Conservation (phyloP, 2,797 vertebrate genomes). For the Steatocranus sp. region DNA sequence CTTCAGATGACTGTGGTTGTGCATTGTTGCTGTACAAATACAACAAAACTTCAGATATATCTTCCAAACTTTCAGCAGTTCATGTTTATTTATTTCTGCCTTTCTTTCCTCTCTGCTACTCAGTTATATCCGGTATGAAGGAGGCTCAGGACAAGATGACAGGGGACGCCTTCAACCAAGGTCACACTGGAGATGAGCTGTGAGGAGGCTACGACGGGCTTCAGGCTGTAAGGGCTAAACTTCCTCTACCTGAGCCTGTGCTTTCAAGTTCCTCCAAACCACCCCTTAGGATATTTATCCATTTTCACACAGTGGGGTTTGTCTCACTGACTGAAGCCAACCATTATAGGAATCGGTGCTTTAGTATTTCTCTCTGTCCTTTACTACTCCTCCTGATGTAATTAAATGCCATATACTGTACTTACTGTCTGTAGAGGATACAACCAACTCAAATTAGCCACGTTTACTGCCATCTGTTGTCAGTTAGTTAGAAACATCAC, state of each 20-base stretch:
- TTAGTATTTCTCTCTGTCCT: not conserved
- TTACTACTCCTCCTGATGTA: not conserved
- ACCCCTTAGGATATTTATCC: not conserved
- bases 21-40: not conserved
- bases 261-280: not conserved
- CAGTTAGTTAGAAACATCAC: not conserved
- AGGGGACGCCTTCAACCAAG: conserved; percentile 84
- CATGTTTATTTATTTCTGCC: not conserved
- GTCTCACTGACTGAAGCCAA: conserved; percentile 15
- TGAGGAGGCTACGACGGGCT: conserved; percentile 36
- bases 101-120: not conserved
- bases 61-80: not conserved
- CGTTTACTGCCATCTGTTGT: not conserved
- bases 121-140: conserved; percentile 92
- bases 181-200: conserved; percentile 82
- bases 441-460: conserved; percentile 17
- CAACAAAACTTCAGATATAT: not conserved
- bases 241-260: conserved; percentile 33
- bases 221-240: conserved; percentile 61
- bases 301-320: not conserved
- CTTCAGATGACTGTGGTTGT: rapidly evolving
- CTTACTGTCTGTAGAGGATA: conserved; percentile 43
- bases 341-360: conserved; percentile 16
- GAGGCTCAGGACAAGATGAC: conserved; percentile 95
- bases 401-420: conserved; percentile 44